A percentile compares a stretch with the other conserved stretches of the same genome.
These are phyloP conservation scores for Ifrita kowaldi DNA, from an alignment of 2,113 vertebrate species.

Conservation along the genomic window DNA sequence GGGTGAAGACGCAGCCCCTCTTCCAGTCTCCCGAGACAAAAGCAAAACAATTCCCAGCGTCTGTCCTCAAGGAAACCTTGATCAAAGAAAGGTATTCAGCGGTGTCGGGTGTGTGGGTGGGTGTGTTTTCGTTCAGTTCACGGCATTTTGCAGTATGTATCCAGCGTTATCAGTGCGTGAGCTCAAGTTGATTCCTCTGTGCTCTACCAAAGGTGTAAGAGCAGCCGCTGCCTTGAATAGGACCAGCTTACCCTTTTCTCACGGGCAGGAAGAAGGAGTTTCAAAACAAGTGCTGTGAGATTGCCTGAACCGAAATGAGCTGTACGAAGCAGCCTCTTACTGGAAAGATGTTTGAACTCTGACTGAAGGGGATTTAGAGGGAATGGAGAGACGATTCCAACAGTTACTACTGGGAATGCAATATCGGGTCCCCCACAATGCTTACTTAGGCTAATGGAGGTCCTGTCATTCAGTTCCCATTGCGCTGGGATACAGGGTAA, in stretches of 20 bases:
- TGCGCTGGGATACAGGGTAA: constrained; percentile 88
- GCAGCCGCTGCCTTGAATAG: not conserved
- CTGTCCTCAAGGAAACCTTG: not conserved
- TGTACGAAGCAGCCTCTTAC: constrained; percentile 54
- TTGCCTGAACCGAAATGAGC: not conserved
- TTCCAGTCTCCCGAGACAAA: not conserved
- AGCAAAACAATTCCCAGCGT: not conserved
- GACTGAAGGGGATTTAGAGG: not conserved
- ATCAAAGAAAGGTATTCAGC: not conserved
- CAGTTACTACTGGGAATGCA: constrained; percentile 90
- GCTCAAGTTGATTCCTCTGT: not conserved
- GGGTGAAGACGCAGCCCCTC: not conserved
- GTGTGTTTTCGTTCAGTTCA: not conserved
- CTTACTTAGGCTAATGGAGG: constrained; percentile 93
- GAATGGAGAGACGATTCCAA: constrained; percentile 82
- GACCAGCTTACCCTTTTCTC: not conserved
- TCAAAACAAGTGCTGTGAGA: not conserved
- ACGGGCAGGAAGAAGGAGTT: not conserved
- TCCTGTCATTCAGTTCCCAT: constrained; percentile 89
- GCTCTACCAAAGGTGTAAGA: not conserved
- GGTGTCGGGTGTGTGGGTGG: not conserved
- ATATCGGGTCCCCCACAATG: constrained; percentile 78
- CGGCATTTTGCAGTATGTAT: not conserved
- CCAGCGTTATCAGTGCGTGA: not conserved
- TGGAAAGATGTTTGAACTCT: constrained; percentile 79